A percentile compares a stretch with the other conserved stretches of the same genome.
These are phyloP conservation scores for Discoglossus pictus DNA, from an alignment of 2,797 vertebrate genomes.

Conservation along the genomic window DNA sequence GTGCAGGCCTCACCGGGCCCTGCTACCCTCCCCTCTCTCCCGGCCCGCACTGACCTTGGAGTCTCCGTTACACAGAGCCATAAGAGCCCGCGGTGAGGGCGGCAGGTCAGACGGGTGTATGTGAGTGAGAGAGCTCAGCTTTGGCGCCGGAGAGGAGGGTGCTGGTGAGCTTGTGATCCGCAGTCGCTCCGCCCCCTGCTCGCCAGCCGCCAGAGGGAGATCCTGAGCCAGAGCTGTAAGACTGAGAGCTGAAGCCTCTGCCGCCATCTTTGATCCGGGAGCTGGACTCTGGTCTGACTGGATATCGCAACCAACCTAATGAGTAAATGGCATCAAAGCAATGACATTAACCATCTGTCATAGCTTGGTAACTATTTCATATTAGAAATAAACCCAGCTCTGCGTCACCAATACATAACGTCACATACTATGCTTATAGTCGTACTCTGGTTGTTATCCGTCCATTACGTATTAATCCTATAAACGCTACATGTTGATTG, in stretches of 20 bases:
- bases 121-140: slow-evolving; percentile 27
- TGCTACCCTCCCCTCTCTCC: too few species aligned
- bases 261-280: slow-evolving; percentile 15
- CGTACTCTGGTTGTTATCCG: too few species aligned
- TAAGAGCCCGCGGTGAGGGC: slow-evolving; percentile 69
- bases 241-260: background rate
- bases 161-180: slow-evolving; percentile 45
- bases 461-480: too few species aligned
- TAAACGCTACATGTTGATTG: too few species aligned
- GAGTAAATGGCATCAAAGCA: too few species aligned
- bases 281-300: too few species aligned
- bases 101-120: background rate
- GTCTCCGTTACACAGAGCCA: slow-evolving; percentile 97
- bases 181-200: slow-evolving; percentile 54
- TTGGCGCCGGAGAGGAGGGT: slow-evolving; percentile 56
- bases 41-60: slow-evolving; percentile 86
- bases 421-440: too few species aligned
- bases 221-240: slow-evolving; percentile 50
- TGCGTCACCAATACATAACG: too few species aligned
- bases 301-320: too few species aligned
- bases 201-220: slow-evolving; percentile 53
- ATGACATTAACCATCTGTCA: too few species aligned
- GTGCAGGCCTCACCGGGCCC: background rate
- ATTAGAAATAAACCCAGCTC: too few species aligned
- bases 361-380: too few species aligned